Conservation (phyloP, 2,888 invertebrate species). For the Drosophila aldrichi region DNA sequence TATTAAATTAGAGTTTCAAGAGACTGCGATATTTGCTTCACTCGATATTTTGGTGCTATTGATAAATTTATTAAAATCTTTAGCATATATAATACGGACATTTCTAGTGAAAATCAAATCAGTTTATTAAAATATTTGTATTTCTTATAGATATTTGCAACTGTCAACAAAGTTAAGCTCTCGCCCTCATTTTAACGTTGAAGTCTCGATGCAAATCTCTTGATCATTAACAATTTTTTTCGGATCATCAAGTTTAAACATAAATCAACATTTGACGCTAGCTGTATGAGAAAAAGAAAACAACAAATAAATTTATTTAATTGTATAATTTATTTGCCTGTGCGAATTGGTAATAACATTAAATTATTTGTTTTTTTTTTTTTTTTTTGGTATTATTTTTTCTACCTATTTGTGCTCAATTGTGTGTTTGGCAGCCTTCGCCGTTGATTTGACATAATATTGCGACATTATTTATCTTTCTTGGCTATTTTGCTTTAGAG, state of each 20-base stretch:
- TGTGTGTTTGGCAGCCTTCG: conserved; percentile 54
- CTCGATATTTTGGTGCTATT: neutral
- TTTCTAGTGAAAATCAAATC: neutral
- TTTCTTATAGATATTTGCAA: neutral
- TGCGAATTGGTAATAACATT: conserved; percentile 56
- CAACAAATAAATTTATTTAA: conserved; percentile 9
- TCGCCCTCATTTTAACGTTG: neutral
- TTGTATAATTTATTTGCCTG: conserved; percentile 30
- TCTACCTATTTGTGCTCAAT: conserved; percentile 35
- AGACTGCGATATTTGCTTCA: too few relatives aligned
- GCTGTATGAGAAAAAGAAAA: neutral
- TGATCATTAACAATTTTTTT: conserved; percentile 7
- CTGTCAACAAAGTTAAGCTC: neutral
- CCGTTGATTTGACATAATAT: conserved; percentile 46
- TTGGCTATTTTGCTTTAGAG: conserved; percentile 19
- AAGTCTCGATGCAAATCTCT: conserved; percentile 3
- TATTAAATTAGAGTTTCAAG: neutral
- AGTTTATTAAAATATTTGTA: neutral
- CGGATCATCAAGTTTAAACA: neutral
- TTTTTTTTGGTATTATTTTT: conserved; percentile 7
- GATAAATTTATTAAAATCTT: too few relatives aligned
- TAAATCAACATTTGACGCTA: conserved; percentile 15
- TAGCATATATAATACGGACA: too few relatives aligned
- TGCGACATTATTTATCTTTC: conserved; percentile 43
- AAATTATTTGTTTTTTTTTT: conserved; percentile 32